phyloP scores from a whole-genome alignment of 2,888 invertebrate genomes.

The Drosophila falleni region DNA sequence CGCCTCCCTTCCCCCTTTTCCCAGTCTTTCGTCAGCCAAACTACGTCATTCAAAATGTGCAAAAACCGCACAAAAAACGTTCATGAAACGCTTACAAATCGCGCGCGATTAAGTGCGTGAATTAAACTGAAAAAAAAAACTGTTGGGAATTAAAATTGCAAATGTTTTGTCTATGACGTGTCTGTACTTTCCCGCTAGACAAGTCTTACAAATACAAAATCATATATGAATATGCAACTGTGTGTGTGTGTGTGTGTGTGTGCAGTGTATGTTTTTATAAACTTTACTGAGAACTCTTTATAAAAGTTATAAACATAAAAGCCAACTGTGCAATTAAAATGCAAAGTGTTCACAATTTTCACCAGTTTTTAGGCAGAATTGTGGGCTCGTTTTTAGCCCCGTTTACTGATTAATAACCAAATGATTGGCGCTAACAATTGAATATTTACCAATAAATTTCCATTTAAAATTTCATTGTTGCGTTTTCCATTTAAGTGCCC shows the following conservation, averaged over 20 bases:
- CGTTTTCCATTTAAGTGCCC: constrained; percentile 46
- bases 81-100: constrained; percentile 25
- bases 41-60: constrained; percentile 60
- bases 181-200: constrained; percentile 50
- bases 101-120: constrained; percentile 32
- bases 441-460: constrained; percentile 39
- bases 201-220: constrained; percentile 27
- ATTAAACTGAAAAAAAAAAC: constrained; percentile 9
- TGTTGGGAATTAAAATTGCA: not conserved
- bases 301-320: constrained; percentile 25
- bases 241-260: constrained; percentile 4
- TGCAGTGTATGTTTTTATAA: constrained; percentile 49
- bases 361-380: constrained; percentile 37
- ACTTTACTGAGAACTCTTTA: constrained; percentile 62
- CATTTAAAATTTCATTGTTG: constrained; percentile 39
- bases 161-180: constrained; percentile 48
- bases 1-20: not conserved
- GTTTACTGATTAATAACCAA: constrained; percentile 25
- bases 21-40: not conserved
- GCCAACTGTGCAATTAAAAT: constrained; percentile 56
- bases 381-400: constrained; percentile 29
- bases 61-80: constrained; percentile 45
- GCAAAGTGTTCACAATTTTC: constrained; percentile 48
- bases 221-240: constrained; percentile 9
- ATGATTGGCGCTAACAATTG: constrained; percentile 2